Evolutionary conservation across 2,113 vertebrate species (phyloP).

Genomic region (Enhydra lutris): DNA sequence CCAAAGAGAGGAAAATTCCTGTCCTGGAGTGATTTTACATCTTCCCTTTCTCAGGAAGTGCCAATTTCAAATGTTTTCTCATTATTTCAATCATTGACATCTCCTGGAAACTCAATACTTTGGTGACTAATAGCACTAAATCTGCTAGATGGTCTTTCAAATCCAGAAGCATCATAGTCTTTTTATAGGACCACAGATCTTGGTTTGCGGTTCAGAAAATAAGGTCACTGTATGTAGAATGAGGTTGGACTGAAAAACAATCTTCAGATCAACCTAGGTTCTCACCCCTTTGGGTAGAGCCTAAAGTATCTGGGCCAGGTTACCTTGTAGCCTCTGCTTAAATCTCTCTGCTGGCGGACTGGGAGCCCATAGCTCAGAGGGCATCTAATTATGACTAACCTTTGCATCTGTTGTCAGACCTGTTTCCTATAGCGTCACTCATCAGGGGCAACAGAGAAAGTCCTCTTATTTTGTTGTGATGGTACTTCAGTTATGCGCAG

Average conservation of each 20-base stretch:
- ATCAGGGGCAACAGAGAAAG: neutral
- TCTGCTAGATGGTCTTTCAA: slow-evolving; percentile 2
- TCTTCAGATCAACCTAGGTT: neutral
- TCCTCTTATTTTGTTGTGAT: neutral
- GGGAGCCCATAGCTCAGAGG: neutral
- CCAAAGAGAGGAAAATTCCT: neutral
- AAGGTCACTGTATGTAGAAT: neutral
- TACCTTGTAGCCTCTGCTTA: neutral
- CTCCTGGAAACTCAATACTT: neutral
- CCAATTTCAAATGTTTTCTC: neutral
- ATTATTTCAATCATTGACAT: neutral
- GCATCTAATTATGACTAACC: neutral
- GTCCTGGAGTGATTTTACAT: neutral
- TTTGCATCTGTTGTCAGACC: neutral
- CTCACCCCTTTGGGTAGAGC: neutral
- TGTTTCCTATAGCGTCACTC: neutral
- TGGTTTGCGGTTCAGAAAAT: slow-evolving; percentile 31
- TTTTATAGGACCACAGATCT: neutral
- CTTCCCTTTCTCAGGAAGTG: neutral
- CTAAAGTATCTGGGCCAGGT: neutral
- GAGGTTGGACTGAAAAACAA: neutral
- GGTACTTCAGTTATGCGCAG: neutral
- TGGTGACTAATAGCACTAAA: neutral
- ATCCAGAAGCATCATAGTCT: neutral
- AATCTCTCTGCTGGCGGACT: neutral